Evolutionary conservation across 1,140 invertebrate genomes (phyloP), one percentile per base, ranked within the genome.

Genomic region (Drosophila albomicans): DNA sequence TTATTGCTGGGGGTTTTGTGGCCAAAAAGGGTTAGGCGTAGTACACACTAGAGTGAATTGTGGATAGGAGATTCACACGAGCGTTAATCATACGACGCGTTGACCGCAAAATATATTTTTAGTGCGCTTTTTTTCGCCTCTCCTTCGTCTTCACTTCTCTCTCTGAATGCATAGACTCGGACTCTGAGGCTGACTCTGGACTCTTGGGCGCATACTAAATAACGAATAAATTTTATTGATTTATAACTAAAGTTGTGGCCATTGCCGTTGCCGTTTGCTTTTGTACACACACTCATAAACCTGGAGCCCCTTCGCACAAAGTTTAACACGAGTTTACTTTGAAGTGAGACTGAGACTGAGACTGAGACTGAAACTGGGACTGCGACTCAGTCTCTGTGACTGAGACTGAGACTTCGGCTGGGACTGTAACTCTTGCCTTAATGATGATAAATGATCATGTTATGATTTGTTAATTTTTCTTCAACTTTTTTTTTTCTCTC

Each of bases 371-470:
- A n/a, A 35, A 49, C 49, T 58, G 58, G 64, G 25, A 67, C 43
- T 48, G 52, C 30, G 64, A 57, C 51, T 64, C 59, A 38, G 52
- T 25, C 20, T 25, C 20, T 25, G 20, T 25, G 20, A 45, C 41
- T 35, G 11, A n/a, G 28, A 41, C 54, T 68, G 25, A 13, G 15
- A 13, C 52, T 58, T 1, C 8, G 46, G 52, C 49, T 57, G 43
- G 63, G 20, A 66, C 43, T 46, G 51, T 61, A 71, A 56, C 49
- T 65, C 61, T 66, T 71, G 69, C 70, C 74, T 82, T 90, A 90
- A 90, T 90, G 81, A 90, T 90, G 86, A 90, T 89, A 81, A 90
- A 90, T 90, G 81, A 90, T 85, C 78, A 89, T 89, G 86, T 89
- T 89, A 88, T 90, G 85, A 88, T 88, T 89, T 84, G 80, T 84